Percentiles rank a stretch among this genome's conserved stretches.
Evolutionary conservation across 2,797 vertebrate species (phyloP).

Genomic region (Lagodon rhomboides): DNA sequence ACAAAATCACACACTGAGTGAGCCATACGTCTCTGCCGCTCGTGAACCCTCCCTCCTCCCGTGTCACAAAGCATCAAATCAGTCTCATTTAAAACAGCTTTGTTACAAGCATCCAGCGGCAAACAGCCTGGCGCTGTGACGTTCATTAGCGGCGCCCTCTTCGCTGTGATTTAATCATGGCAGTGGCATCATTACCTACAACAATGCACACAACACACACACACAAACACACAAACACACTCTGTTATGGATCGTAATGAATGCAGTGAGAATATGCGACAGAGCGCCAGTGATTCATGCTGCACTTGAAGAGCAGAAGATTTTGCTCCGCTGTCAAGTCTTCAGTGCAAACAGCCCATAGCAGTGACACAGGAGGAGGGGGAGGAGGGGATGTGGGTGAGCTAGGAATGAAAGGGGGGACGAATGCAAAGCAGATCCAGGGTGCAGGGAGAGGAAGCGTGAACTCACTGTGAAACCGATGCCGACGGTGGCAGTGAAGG

Average conservation of each 20-base stretch:
- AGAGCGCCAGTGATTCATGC: constrained; percentile 45
- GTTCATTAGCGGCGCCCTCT: constrained; percentile 52
- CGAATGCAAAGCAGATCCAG: not conserved
- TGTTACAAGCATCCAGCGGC: constrained; percentile 57
- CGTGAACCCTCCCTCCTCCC: not conserved
- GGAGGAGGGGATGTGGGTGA: too few relatives aligned
- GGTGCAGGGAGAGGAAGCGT: not conserved
- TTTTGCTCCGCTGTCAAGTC: constrained; percentile 50
- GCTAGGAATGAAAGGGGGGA: not conserved
- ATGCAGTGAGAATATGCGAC: constrained; percentile 59
- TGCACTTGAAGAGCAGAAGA: constrained; percentile 36
- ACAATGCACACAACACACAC: constrained; percentile 20
- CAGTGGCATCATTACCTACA: constrained; percentile 50
- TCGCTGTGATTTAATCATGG: constrained; percentile 58
- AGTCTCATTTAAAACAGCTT: constrained; percentile 47
- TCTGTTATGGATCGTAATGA: constrained; percentile 53
- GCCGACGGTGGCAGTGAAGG: constrained; percentile 91
- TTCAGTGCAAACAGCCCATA: constrained; percentile 33
- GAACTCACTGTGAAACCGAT: constrained; percentile 92
- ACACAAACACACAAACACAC: constrained; percentile 4
- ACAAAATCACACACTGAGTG: constrained; percentile 20
- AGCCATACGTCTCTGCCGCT: constrained; percentile 19
- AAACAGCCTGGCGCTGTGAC: constrained; percentile 38
- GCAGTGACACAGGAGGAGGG: constrained; percentile 4
- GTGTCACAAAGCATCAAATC: constrained; percentile 60